Percentiles rank a stretch among this genome's conserved stretches.
phyloP scores from a whole-genome alignment of 23 tunicate genomes.

The Oikopleura albicans region DNA sequence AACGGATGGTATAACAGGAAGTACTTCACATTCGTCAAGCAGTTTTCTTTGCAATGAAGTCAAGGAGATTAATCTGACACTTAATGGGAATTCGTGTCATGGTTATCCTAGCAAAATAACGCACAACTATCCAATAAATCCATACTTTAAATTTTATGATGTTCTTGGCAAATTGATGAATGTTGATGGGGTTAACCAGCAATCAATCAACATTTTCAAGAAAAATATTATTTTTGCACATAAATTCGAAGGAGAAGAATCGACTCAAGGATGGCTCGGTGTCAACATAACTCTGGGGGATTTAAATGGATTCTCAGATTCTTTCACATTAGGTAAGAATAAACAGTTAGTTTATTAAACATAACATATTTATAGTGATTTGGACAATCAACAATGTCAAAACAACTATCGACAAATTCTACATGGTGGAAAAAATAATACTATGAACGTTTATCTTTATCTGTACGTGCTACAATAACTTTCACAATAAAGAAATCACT shows the following conservation, averaged over 20 bases:
- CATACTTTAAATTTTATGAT: neutral
- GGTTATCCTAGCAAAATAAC: neutral
- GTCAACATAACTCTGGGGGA: too few species aligned
- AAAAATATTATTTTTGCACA: neutral
- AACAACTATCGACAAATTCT: too few species aligned
- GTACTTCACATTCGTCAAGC: neutral
- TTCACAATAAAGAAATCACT: too few species aligned
- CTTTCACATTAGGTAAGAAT: neutral
- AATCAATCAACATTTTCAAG: neutral
- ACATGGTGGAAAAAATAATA: too few species aligned
- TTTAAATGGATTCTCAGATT: too few species aligned
- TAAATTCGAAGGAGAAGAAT: slow-evolving; percentile 13
- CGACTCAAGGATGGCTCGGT: neutral
- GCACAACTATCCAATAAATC: neutral
- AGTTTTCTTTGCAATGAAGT: neutral
- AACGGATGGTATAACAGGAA: neutral
- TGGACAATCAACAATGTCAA: too few species aligned
- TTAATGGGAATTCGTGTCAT: neutral
- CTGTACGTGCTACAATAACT: too few species aligned
- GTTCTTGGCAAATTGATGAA: neutral
- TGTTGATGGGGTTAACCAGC: neutral
- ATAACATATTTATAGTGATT: too few species aligned
- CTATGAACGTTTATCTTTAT: too few species aligned
- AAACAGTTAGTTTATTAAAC: too few species aligned
- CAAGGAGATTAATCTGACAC: neutral